These are phyloP conservation scores for Athrips mouffetella DNA, from an alignment of 2,888 invertebrate genomes.

Conservation along the genomic window DNA sequence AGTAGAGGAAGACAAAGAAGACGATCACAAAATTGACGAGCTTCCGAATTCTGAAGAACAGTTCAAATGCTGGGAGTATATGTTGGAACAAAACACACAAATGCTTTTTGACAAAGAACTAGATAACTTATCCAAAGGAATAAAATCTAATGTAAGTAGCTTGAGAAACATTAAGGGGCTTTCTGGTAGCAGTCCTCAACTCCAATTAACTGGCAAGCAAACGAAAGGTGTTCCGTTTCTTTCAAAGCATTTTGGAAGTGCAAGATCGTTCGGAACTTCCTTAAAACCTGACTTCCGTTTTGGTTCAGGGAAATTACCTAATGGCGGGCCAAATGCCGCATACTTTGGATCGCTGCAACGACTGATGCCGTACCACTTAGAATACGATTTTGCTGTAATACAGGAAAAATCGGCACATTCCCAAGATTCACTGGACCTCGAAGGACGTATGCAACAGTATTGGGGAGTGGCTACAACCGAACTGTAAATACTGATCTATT, in stretches of 20 bases:
- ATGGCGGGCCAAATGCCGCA: conserved; percentile 90
- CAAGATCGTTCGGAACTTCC: conserved; percentile 85
- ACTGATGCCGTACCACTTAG: conserved; percentile 88
- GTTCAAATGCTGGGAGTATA: conserved; percentile 95
- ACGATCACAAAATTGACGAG: conserved; percentile 60
- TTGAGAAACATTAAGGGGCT: conserved; percentile 79
- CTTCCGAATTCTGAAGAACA: conserved; percentile 86
- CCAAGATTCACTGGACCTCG: conserved; percentile 87
- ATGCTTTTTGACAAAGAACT: conserved; percentile 92
- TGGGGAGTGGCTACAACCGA: conserved; percentile 95
- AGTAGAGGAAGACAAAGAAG: conserved; percentile 81
- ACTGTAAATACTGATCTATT: conserved; percentile 68
- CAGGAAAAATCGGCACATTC: conserved; percentile 83
- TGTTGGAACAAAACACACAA: conserved; percentile 94
- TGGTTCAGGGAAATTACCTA: conserved; percentile 79
- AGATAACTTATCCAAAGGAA: conserved; percentile 85
- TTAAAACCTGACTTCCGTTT: conserved; percentile 79
- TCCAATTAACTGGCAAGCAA: conserved; percentile 69
- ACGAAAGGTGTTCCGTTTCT: conserved; percentile 75
- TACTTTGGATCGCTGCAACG: conserved; percentile 92
- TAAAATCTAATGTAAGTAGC: conserved; percentile 73
- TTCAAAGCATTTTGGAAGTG: conserved; percentile 88
- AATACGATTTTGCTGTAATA: conserved; percentile 90
- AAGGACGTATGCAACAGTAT: conserved; percentile 91
- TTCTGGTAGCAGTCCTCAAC: conserved; percentile 84